Evolutionary conservation across 2,888 invertebrate genomes (phyloP).

Genomic region (Synanthedon vespiformis): DNA sequence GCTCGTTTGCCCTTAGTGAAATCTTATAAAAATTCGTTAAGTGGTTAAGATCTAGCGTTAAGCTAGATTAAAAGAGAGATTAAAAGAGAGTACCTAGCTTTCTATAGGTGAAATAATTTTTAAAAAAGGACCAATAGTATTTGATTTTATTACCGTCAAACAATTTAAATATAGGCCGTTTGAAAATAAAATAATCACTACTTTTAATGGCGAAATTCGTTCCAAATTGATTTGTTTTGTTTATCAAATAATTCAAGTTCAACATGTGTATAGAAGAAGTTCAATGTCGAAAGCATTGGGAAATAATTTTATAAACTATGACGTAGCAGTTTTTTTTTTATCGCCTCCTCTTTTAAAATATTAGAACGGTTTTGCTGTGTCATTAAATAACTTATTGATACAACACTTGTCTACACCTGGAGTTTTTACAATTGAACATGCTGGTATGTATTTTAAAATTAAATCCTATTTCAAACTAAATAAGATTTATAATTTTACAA

Average conservation of each 20-base stretch:
- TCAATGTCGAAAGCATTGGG: conserved; percentile 32
- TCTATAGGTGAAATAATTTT: too few relatives aligned
- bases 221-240: background rate
- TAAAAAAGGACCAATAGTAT: too few relatives aligned
- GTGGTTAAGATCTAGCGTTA: too few relatives aligned
- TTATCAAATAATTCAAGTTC: background rate
- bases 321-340: conserved; percentile 17
- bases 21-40: too few relatives aligned
- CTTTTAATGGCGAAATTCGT: too few relatives aligned
- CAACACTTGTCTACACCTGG: conserved; percentile 9
- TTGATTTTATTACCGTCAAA: too few relatives aligned
- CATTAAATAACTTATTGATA: conserved; percentile 23
- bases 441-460: too few relatives aligned
- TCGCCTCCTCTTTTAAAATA: conserved; percentile 13
- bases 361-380: conserved; percentile 26
- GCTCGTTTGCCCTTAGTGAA: too few relatives aligned
- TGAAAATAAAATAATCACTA: too few relatives aligned
- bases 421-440: background rate
- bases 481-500: conserved; percentile 8
- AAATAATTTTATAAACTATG: conserved; percentile 31
- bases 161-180: too few relatives aligned
- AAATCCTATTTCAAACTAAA: conserved; percentile 2
- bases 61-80: too few relatives aligned
- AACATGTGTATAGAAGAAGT: conserved; percentile 21
- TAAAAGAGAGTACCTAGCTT: too few relatives aligned